These are phyloP conservation scores for Arenaria interpres DNA, from an alignment of 2,113 vertebrate genomes.

Conservation along the genomic window DNA sequence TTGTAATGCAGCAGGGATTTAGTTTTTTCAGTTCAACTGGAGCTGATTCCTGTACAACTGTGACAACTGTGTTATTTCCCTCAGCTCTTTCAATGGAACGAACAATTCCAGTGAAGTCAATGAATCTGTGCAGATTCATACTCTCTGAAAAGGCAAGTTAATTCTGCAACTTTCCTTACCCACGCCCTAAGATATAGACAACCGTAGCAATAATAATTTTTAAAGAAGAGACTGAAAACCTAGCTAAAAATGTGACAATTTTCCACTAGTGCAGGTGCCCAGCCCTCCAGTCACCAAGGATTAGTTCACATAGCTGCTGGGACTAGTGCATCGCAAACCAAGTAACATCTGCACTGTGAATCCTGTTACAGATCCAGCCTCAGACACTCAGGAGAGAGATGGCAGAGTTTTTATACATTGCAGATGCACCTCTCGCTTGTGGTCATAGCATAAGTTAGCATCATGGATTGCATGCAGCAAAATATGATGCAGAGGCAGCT, in stretches of 20 bases:
- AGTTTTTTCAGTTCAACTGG: neutral
- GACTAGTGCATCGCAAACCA: fast-evolving
- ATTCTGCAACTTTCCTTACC: neutral
- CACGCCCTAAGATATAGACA: neutral
- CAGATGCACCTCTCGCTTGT: neutral
- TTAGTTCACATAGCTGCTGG: neutral
- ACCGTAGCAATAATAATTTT: neutral
- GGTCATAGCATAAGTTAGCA: neutral
- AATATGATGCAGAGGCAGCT: fast-evolving
- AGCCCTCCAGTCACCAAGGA: fast-evolving
- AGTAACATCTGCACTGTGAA: neutral
- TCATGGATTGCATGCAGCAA: neutral
- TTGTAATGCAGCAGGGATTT: neutral
- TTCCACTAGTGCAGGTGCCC: neutral
- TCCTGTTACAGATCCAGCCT: neutral
- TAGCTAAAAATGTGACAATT: neutral
- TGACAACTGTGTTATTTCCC: neutral
- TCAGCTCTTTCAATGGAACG: neutral
- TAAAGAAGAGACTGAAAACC: neutral
- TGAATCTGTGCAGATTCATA: neutral
- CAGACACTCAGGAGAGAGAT: neutral
- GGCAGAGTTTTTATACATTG: neutral
- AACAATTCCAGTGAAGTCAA: neutral
- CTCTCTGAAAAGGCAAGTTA: neutral
- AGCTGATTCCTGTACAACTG: neutral